Evolutionary conservation across 2,113 vertebrate genomes (phyloP).

Genomic region (Sylvia atricapilla): DNA sequence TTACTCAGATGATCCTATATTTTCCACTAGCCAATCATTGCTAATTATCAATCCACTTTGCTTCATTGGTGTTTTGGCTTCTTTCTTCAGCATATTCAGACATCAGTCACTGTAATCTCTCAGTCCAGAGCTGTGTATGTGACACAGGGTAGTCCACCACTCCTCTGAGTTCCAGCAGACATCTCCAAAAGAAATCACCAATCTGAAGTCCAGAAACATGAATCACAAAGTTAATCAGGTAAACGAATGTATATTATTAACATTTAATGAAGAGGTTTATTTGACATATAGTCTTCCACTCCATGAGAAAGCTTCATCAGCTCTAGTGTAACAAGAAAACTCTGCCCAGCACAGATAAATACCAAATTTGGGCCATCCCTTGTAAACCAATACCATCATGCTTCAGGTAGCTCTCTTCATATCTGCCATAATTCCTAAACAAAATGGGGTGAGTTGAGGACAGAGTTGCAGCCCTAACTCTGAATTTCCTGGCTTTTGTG

Average conservation of each 20-base stretch:
- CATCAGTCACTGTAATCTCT: neutral
- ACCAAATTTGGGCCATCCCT: neutral
- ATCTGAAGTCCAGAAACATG: neutral
- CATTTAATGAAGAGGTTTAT: neutral
- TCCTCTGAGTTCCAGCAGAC: neutral
- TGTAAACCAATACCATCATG: neutral
- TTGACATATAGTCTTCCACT: neutral
- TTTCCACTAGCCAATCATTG: neutral
- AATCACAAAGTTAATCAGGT: neutral
- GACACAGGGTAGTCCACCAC: neutral
- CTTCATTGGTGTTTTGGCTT: neutral
- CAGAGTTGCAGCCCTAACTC: constrained; percentile 61
- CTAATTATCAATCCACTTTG: neutral
- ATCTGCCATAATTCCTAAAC: constrained; percentile 57
- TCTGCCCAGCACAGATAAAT: neutral
- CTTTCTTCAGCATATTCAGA: neutral
- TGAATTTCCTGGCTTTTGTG: constrained; percentile 73
- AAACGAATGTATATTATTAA: neutral
- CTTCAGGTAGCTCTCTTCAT: neutral
- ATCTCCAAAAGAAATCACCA: neutral
- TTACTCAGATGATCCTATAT: neutral
- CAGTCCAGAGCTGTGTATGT: neutral
- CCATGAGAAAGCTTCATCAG: neutral
- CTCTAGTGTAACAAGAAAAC: neutral
- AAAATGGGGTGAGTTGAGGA: constrained; percentile 75